phyloP scores from a whole-genome alignment of 2,888 invertebrate species.

The Mesorhabditis belari region DNA sequence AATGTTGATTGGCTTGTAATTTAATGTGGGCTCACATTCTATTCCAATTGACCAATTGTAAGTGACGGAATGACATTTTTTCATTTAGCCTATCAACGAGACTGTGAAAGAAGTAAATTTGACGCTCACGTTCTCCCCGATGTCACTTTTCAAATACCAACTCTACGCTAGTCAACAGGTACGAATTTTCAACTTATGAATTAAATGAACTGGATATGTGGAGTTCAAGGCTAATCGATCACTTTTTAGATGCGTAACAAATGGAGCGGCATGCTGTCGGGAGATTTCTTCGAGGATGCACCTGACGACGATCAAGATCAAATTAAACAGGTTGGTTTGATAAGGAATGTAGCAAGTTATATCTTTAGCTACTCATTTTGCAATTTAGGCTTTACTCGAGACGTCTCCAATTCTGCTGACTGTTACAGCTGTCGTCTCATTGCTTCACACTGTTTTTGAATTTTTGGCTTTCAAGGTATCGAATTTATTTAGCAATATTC shows the following conservation, averaged over 20 bases:
- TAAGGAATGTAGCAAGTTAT: background rate
- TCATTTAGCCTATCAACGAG: background rate
- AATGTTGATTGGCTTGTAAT: too few relatives aligned
- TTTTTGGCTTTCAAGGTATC: conserved; percentile 81
- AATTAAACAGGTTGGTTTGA: conserved; percentile 67
- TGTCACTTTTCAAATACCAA: conserved; percentile 96
- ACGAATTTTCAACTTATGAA: conserved; percentile 61
- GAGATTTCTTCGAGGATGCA: conserved; percentile 57
- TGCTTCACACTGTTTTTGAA: conserved; percentile 94
- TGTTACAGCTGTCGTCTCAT: conserved; percentile 81
- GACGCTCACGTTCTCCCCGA: conserved; percentile 65
- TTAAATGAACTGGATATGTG: conserved; percentile 56
- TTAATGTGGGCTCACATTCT: too few relatives aligned
- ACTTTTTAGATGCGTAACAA: conserved; percentile 39
- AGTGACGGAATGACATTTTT: too few relatives aligned
- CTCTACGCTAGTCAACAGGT: conserved; percentile 85
- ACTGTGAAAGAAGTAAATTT: conserved; percentile 42
- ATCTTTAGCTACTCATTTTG: background rate
- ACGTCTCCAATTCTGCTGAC: conserved; percentile 41
- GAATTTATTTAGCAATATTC: background rate
- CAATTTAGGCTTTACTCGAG: conserved; percentile 1
- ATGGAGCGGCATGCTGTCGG: conserved; percentile 45
- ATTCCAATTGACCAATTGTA: too few relatives aligned
- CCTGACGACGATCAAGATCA: conserved; percentile 62
- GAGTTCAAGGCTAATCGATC: background rate